Evolutionary conservation across 2,797 vertebrate genomes (phyloP).

Genomic region (Enteromius unitaeniatus): DNA sequence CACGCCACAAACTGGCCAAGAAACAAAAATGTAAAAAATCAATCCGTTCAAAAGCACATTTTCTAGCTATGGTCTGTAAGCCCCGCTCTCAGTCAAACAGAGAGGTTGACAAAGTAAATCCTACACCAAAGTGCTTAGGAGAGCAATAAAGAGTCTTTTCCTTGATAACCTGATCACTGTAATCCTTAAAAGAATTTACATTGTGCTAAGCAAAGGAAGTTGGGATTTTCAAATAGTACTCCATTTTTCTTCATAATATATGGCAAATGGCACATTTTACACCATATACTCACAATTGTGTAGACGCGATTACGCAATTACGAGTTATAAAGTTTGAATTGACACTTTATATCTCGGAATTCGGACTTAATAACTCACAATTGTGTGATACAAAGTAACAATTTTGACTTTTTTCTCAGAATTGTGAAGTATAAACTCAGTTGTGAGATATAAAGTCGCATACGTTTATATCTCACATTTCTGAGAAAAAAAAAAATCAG

Average conservation of each 20-base stretch:
- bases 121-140: conserved; percentile 46
- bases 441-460: too few species aligned
- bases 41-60: conserved; percentile 60
- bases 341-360: too few species aligned
- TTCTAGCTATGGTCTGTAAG: conserved; percentile 55
- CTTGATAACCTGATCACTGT: conserved; percentile 69
- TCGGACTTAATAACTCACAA: too few species aligned
- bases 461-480: too few species aligned
- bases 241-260: background rate
- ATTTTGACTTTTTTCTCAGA: too few species aligned
- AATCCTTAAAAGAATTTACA: conserved; percentile 71
- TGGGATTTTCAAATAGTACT: conserved; percentile 44
- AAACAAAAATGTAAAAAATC: conserved; percentile 32
- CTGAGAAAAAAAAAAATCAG: too few species aligned
- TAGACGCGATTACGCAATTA: too few species aligned
- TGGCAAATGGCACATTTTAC: background rate
- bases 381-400: too few species aligned
- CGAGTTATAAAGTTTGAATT: too few species aligned
- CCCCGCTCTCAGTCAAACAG: conserved; percentile 61
- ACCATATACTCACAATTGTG: background rate
- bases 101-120: conserved; percentile 64
- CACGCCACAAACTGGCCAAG: conserved; percentile 43
- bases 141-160: conserved; percentile 62
- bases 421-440: too few species aligned
- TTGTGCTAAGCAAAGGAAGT: conserved; percentile 49